Percentiles rank a stretch among this genome's conserved stretches.
Conservation (phyloP, 1,140 invertebrate species). For the Hyles euphorbiae region DNA sequence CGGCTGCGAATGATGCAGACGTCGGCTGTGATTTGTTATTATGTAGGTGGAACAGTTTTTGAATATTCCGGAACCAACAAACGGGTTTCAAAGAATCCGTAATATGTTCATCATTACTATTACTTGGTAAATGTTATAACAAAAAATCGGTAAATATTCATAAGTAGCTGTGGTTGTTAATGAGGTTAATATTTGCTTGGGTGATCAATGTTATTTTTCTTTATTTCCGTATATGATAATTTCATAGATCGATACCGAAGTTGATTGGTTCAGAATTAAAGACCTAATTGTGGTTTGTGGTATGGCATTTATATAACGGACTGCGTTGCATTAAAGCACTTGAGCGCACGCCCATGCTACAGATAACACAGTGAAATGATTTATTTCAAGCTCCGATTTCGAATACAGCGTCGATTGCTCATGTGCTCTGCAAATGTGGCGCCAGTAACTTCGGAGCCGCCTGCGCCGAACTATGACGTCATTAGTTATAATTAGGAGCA, state of each 20-base stretch:
- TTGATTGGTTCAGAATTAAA: slow-evolving; percentile 5
- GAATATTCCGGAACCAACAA: neutral
- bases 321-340: slow-evolving; percentile 35
- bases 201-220: too few relatives aligned
- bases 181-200: too few relatives aligned
- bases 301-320: slow-evolving; percentile 10
- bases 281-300: slow-evolving; percentile 9
- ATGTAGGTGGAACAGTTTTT: slow-evolving; percentile 4
- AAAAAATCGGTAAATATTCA: too few relatives aligned
- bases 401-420: slow-evolving; percentile 37
- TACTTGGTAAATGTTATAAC: neutral
- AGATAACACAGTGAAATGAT: slow-evolving; percentile 43
- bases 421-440: slow-evolving; percentile 64
- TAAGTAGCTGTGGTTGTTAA: too few relatives aligned
- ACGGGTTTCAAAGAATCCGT: too few relatives aligned
- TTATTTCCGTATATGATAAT: neutral
- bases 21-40: slow-evolving; percentile 25
- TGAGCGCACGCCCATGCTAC: slow-evolving; percentile 22
- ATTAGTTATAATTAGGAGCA: slow-evolving; percentile 42
- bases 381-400: slow-evolving; percentile 33
- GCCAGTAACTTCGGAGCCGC: slow-evolving; percentile 42
- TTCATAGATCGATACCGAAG: neutral
- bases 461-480: slow-evolving; percentile 49
- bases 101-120: neutral
- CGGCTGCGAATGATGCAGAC: slow-evolving; percentile 2